These are phyloP conservation scores for Calidris pygmaea DNA, from an alignment of 2,113 vertebrate genomes.

Conservation along the genomic window DNA sequence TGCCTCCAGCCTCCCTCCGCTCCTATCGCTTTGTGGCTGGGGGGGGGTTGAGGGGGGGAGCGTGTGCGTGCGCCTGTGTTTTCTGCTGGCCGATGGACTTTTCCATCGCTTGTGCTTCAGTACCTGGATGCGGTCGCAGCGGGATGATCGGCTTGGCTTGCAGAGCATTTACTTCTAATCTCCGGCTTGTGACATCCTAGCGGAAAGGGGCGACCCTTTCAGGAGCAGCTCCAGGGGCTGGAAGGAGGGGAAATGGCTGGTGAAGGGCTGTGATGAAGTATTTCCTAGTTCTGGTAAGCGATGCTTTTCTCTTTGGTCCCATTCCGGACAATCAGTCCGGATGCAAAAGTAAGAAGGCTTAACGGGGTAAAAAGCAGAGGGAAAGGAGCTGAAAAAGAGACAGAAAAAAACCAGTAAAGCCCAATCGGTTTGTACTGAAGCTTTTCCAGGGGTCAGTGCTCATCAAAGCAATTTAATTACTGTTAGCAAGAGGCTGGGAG, in stretches of 20 bases:
- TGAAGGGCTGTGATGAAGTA: background rate
- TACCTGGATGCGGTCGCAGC: slow-evolving; percentile 48
- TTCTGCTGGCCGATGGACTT: slow-evolving; percentile 50
- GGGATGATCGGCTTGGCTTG: slow-evolving; percentile 78
- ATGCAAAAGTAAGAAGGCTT: background rate
- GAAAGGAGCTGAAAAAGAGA: background rate
- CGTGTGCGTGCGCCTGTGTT: background rate
- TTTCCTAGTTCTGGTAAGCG: slow-evolving; percentile 73
- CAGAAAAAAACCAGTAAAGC: background rate
- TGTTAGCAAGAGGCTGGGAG: background rate
- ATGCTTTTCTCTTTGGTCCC: slow-evolving; percentile 25
- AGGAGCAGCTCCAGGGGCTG: slow-evolving; percentile 28
- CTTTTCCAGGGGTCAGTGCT: background rate
- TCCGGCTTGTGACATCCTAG: slow-evolving; percentile 73
- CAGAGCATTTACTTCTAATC: slow-evolving; percentile 83
- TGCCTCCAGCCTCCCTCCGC: background rate
- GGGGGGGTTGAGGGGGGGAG: background rate
- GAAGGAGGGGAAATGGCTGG: slow-evolving; percentile 4
- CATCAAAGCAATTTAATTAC: background rate
- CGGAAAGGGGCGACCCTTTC: slow-evolving; percentile 65
- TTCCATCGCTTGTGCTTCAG: slow-evolving; percentile 51
- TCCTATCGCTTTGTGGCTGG: background rate
- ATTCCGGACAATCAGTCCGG: background rate
- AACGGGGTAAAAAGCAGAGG: background rate
- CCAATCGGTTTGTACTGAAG: background rate